Evolutionary conservation across 1,140 invertebrate species (phyloP).

Genomic region (Drosophila saltans): DNA sequence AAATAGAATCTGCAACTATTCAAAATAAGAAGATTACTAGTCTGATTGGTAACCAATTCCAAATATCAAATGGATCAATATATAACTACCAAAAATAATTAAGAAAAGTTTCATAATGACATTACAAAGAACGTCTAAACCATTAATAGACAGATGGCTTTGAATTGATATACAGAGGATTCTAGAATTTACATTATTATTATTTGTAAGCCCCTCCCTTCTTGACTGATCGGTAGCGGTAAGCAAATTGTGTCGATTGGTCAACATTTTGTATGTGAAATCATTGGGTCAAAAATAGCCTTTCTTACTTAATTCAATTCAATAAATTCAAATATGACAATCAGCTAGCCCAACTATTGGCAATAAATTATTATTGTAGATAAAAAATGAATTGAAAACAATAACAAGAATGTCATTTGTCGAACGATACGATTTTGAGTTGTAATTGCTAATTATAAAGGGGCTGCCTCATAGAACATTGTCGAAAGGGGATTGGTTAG

Average conservation of each 20-base stretch:
- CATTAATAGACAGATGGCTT: no score
- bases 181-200: neutral
- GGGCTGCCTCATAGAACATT: conserved; percentile 13
- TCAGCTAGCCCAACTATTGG: conserved; percentile 63
- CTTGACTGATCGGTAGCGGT: neutral
- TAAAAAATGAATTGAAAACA: conserved; percentile 43
- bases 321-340: conserved; percentile 27
- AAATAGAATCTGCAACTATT: no score
- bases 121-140: no score
- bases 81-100: no score
- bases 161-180: neutral
- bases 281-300: conserved; percentile 8
- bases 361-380: conserved; percentile 58
- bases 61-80: no score
- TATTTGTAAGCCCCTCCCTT: neutral
- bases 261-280: neutral
- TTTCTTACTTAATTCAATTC: conserved; percentile 12
- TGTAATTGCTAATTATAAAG: conserved; percentile 73
- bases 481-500: conserved; percentile 26
- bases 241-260: neutral
- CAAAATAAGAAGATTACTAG: no score
- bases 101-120: no score
- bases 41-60: no score
- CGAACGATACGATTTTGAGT: conserved; percentile 16
- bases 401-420: conserved; percentile 35